These are phyloP conservation scores for Agapornis roseicollis DNA, from an alignment of 2,113 vertebrate species.

Conservation along the genomic window DNA sequence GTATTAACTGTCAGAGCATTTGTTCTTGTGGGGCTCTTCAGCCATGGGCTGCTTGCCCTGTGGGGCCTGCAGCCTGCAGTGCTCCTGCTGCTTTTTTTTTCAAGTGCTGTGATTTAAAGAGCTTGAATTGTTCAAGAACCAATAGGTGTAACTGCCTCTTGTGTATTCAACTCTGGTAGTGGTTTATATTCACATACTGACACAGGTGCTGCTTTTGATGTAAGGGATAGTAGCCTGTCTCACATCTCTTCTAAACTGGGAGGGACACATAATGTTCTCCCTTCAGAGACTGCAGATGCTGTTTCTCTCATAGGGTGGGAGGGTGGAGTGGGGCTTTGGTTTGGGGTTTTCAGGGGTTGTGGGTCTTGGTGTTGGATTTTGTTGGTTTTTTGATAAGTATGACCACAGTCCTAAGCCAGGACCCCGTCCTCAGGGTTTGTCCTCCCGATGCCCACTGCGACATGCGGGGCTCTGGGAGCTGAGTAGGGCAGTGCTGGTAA, in stretches of 20 bases:
- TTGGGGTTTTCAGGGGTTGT: not conserved
- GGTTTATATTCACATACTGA: not conserved
- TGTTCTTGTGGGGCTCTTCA: not conserved
- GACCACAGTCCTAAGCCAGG: not conserved
- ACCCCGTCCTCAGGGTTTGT: not conserved
- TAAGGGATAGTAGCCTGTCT: not conserved
- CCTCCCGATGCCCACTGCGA: fast-evolving
- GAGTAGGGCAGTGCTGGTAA: not conserved
- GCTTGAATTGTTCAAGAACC: not conserved
- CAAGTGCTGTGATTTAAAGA: not conserved
- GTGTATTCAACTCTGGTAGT: fast-evolving
- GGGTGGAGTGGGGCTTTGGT: not conserved
- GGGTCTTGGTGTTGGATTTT: not conserved
- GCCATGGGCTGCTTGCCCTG: not conserved
- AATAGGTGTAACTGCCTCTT: not conserved
- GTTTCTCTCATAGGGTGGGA: not conserved
- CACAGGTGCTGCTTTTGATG: not conserved
- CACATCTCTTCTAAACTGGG: not conserved
- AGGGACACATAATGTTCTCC: not conserved
- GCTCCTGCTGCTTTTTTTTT: not conserved
- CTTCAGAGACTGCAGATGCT: not conserved
- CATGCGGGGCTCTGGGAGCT: not conserved
- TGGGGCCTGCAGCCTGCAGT: not conserved
- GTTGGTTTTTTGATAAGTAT: not conserved
- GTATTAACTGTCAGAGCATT: not conserved